phyloP scores from a whole-genome alignment of 30 jellyfish, hydroid and myxozoan genomes.

The Hydractinia symbiolongicarpus region DNA sequence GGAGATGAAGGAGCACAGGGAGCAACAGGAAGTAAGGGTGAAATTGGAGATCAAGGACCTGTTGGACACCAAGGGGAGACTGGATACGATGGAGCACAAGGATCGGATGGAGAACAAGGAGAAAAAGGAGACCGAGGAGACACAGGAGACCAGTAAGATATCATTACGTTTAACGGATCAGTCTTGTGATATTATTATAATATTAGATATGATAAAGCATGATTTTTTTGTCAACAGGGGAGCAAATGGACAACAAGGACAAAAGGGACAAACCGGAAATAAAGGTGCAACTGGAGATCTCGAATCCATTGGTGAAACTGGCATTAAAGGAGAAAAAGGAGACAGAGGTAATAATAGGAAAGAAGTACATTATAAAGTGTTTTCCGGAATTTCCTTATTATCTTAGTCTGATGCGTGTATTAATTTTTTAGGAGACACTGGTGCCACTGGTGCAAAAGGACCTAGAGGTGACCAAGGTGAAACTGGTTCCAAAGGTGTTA shows the following conservation, averaged over 20 bases:
- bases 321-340: conserved; percentile 3
- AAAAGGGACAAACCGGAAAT: not conserved
- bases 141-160: not conserved
- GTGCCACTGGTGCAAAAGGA: not conserved
- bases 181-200: too few relatives aligned
- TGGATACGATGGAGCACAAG: not conserved
- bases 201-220: too few relatives aligned
- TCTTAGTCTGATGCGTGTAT: too few relatives aligned
- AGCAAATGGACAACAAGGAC: conserved; percentile 17
- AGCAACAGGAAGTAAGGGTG: not conserved
- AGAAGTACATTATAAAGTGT: not conserved
- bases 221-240: not conserved
- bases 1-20: not conserved
- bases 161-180: too few relatives aligned
- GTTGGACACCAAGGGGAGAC: conserved; percentile 4
- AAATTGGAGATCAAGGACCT: not conserved
- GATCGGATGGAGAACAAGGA: conserved; percentile 13
- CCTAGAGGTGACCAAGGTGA: not conserved
- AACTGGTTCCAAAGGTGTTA: conserved; percentile 7
- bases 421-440: not conserved
- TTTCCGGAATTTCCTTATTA: too few relatives aligned
- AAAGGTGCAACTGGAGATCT: conserved; percentile 1
- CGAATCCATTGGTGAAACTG: not conserved
- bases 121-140: not conserved
- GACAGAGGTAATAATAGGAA: conserved; percentile 14